Conservation (phyloP, 2,888 invertebrate species). For the Imbricaverruca yamaguchii region DNA sequence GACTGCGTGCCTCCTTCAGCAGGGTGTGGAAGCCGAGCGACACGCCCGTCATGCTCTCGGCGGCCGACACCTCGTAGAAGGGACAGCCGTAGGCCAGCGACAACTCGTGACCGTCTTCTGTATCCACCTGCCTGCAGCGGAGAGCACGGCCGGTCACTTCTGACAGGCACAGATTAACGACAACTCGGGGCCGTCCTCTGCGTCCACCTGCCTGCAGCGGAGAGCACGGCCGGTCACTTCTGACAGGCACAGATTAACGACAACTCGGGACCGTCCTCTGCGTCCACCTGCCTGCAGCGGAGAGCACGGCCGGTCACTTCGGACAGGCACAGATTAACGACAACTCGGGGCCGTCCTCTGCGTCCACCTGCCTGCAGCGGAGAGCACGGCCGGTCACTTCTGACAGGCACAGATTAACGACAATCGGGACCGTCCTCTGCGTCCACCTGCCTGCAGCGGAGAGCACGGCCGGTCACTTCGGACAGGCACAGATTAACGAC, state of each 20-base stretch:
- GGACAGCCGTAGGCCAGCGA: conserved; percentile 52
- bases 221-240: not conserved
- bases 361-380: no score
- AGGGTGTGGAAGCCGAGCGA: conserved; percentile 67
- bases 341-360: no score
- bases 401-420: no score
- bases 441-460: no score
- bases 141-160: conserved; percentile 27
- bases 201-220: no score
- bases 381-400: no score
- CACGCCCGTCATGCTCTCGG: conserved; percentile 65
- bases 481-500: no score
- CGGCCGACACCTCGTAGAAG: conserved; percentile 73
- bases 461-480: no score
- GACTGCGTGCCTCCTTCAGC: conserved; percentile 65
- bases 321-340: no score
- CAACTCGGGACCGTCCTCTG: not conserved
- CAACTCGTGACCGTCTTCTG: conserved; percentile 70
- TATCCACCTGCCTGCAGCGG: conserved; percentile 59
- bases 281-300: conserved; percentile 30
- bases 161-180: not conserved
- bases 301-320: no score
- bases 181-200: no score
- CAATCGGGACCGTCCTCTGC: no score
- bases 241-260: not conserved